Percentiles rank a stretch among this genome's conserved stretches.
phyloP scores from a whole-genome alignment of 2,113 vertebrate species.

The Oncorhynchus kisutch region DNA sequence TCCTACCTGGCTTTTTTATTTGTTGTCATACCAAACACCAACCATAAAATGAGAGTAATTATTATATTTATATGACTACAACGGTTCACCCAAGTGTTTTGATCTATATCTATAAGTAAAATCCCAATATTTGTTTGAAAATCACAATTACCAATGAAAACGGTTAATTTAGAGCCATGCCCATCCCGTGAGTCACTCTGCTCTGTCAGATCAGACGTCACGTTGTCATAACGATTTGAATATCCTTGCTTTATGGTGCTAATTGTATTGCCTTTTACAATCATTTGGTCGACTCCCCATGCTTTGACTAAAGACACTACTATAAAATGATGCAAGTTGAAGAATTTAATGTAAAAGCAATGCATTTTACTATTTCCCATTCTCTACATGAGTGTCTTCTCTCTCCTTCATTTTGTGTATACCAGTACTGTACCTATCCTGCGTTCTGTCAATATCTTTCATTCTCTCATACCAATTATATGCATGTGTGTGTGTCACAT shows the following conservation, averaged over 20 bases:
- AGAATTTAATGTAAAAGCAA: neutral
- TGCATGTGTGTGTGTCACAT: conserved; percentile 6
- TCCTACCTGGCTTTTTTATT: too few relatives aligned
- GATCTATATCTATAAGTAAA: neutral
- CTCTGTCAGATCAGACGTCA: neutral
- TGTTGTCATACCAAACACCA: too few relatives aligned
- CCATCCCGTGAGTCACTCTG: neutral
- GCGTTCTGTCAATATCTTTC: conserved; percentile 46
- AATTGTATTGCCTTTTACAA: too few relatives aligned
- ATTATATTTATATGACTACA: too few relatives aligned
- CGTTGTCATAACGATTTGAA: neutral
- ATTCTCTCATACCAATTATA: conserved; percentile 67
- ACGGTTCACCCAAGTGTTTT: too few relatives aligned
- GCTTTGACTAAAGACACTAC: conserved; percentile 14
- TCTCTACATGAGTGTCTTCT: conserved; percentile 1
- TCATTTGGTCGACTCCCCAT: conserved; percentile 20
- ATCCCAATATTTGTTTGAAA: too few relatives aligned
- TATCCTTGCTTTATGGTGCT: too few relatives aligned
- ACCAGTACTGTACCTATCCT: conserved; percentile 21
- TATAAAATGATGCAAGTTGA: conserved; percentile 32
- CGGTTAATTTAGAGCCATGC: too few relatives aligned
- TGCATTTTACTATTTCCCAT: neutral
- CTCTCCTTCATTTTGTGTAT: neutral
- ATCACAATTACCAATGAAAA: too few relatives aligned
- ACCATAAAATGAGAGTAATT: too few relatives aligned